These are phyloP conservation scores for Parthenolecanium corni DNA, from an alignment of 2,888 invertebrate species.

Conservation along the genomic window DNA sequence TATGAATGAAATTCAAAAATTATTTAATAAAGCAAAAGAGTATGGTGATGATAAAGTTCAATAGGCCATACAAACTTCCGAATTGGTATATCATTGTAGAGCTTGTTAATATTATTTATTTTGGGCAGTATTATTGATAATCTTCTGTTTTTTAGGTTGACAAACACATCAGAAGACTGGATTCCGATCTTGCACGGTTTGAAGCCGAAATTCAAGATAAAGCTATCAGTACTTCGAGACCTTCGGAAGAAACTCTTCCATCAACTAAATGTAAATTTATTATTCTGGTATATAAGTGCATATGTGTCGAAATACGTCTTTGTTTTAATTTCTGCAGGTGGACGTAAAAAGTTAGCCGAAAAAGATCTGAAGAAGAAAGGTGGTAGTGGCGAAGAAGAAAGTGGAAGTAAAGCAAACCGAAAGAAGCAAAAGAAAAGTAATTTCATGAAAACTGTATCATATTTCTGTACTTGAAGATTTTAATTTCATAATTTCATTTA, in stretches of 20 bases:
- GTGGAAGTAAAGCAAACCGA: conserved; percentile 40
- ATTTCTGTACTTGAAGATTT: conserved; percentile 32
- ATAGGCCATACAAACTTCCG: conserved; percentile 94
- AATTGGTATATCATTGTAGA: conserved; percentile 47
- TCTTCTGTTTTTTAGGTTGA: conserved; percentile 53
- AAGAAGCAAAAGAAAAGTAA: conserved; percentile 50
- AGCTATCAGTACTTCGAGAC: conserved; percentile 62
- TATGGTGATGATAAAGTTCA: conserved; percentile 96
- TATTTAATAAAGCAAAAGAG: conserved; percentile 88
- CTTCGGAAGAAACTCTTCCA: conserved; percentile 49
- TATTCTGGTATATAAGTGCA: background rate
- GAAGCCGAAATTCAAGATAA: conserved; percentile 96
- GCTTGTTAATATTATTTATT: background rate
- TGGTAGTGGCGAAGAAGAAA: conserved; percentile 42
- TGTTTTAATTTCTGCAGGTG: conserved; percentile 42
- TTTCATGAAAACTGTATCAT: conserved; percentile 19
- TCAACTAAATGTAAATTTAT: conserved; percentile 36
- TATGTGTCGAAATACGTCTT: background rate
- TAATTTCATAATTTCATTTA: conserved; percentile 1
- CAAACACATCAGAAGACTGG: conserved; percentile 89
- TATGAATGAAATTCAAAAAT: conserved; percentile 68
- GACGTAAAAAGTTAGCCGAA: conserved; percentile 58
- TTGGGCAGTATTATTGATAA: background rate
- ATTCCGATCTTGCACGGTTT: conserved; percentile 90
- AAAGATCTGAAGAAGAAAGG: conserved; percentile 51